A percentile compares a stretch with the other conserved stretches of the same genome.
phyloP scores from a whole-genome alignment of 2,888 invertebrate species.

The Peribatodes rhomboidaria region DNA sequence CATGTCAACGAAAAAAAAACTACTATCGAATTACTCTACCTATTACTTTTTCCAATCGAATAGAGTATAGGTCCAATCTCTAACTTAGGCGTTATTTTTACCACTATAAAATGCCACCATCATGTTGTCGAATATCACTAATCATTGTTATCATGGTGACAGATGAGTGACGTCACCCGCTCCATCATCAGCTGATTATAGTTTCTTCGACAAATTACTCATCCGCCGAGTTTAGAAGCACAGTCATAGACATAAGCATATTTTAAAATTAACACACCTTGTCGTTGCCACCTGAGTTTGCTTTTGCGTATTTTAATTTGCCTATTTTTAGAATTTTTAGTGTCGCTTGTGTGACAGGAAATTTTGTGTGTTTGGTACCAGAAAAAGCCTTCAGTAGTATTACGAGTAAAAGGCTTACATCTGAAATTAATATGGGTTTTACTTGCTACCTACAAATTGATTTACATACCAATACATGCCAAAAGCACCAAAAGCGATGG shows the following conservation, averaged over 20 bases:
- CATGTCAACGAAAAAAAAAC: too few relatives aligned
- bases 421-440: too few relatives aligned
- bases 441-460: too few relatives aligned
- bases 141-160: conserved; percentile 44
- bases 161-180: conserved; percentile 50
- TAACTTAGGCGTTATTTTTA: not conserved
- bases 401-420: too few relatives aligned
- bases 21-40: too few relatives aligned
- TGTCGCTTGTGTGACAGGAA: not conserved
- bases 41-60: too few relatives aligned
- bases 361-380: too few relatives aligned
- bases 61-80: not conserved
- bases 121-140: conserved; percentile 4
- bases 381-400: too few relatives aligned
- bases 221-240: conserved; percentile 38
- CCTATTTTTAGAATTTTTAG: not conserved
- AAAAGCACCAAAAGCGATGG: too few relatives aligned
- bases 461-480: too few relatives aligned
- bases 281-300: not conserved
- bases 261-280: not conserved
- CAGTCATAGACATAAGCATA: conserved; percentile 24
- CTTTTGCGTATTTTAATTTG: not conserved
- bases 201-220: conserved; percentile 42
- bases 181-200: conserved; percentile 39
- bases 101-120: not conserved